Evolutionary conservation across 2,888 invertebrate species (phyloP).

Genomic region (Conistra vaccinii): DNA sequence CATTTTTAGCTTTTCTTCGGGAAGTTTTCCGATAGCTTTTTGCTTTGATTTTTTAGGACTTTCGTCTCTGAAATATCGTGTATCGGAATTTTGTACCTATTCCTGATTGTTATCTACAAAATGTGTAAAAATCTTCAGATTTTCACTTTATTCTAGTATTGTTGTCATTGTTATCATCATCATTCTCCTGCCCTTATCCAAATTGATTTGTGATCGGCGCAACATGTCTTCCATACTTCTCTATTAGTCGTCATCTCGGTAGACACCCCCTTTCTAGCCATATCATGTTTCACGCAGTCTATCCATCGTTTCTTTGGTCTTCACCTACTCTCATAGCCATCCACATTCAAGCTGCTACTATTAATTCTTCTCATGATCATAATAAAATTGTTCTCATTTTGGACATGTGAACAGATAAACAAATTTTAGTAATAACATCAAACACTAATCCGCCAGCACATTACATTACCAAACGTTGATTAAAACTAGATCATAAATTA

Average conservation of each 20-base stretch:
- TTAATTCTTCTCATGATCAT: background rate
- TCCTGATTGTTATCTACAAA: no score
- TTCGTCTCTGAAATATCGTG: background rate
- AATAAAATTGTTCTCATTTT: background rate
- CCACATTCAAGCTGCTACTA: no score
- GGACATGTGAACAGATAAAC: background rate
- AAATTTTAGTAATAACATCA: background rate
- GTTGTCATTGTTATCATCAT: background rate
- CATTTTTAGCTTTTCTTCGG: slow-evolving; percentile 4
- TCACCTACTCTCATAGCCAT: no score
- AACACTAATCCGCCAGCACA: slow-evolving; percentile 4
- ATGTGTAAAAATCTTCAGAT: background rate
- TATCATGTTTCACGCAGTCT: no score
- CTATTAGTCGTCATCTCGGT: no score
- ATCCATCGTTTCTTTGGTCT: no score
- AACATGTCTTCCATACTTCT: no score
- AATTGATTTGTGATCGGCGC: no score
- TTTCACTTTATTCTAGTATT: background rate
- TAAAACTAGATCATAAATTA: slow-evolving; percentile 43
- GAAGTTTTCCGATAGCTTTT: slow-evolving; percentile 5
- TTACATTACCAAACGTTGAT: slow-evolving; percentile 24
- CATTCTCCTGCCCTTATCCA: background rate
- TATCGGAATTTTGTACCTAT: background rate
- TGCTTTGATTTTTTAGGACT: background rate
- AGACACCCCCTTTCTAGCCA: no score